These are phyloP conservation scores for Trissonchulus latispiculum DNA, from an alignment of 2,888 invertebrate genomes.

Conservation along the genomic window DNA sequence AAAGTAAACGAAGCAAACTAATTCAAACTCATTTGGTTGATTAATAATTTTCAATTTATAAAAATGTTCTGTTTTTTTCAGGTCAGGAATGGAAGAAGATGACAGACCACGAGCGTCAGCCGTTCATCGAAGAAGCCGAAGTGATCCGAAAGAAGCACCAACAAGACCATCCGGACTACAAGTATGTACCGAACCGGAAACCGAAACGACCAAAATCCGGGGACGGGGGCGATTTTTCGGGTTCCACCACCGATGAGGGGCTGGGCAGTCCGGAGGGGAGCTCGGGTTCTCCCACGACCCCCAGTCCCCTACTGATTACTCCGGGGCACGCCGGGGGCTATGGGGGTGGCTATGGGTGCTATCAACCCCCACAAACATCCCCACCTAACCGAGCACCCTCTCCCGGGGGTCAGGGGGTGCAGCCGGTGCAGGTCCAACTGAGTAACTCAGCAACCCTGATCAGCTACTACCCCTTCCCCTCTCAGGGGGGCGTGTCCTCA, in stretches of 20 bases:
- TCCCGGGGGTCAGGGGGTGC: neutral
- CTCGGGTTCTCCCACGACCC: neutral
- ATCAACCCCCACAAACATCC: neutral
- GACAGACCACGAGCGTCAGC: slow-evolving; percentile 1
- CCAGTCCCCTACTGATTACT: neutral
- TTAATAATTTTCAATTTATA: no score
- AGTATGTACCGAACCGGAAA: slow-evolving; percentile 19
- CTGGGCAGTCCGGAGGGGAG: neutral
- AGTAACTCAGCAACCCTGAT: neutral
- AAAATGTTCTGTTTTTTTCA: neutral
- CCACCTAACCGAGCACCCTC: no score
- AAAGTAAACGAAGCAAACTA: no score
- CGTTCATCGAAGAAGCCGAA: slow-evolving; percentile 21
- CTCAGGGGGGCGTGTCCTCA: neutral
- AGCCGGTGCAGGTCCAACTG: no score
- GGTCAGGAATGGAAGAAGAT: neutral
- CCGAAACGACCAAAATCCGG: neutral
- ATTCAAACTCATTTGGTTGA: no score
- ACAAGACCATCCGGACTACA: slow-evolving; percentile 23
- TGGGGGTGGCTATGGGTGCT: neutral
- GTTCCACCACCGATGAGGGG: neutral
- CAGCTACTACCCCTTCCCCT: neutral
- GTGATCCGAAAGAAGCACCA: slow-evolving; percentile 20
- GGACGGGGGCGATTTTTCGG: neutral
- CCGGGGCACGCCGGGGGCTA: neutral